A percentile compares a stretch with the other conserved stretches of the same genome.
These are phyloP conservation scores for Nemapogon koenigi DNA, from an alignment of 2,888 invertebrate species.

Conservation along the genomic window DNA sequence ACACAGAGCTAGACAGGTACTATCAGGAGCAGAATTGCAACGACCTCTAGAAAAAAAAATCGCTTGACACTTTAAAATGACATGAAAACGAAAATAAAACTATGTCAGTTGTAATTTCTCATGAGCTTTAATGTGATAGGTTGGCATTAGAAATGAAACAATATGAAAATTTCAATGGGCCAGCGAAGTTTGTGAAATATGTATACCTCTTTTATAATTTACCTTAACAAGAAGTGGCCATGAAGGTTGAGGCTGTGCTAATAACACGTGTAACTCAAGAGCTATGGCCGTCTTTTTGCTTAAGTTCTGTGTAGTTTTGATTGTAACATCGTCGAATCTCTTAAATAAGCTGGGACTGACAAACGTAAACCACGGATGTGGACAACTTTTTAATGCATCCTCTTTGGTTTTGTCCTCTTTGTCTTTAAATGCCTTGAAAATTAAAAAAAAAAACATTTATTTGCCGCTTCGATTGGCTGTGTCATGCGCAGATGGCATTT, in stretches of 20 bases:
- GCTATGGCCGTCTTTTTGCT: conserved; percentile 68
- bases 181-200: too few species aligned
- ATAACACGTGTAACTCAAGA: conserved; percentile 72
- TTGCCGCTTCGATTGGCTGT: too few species aligned
- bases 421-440: conserved; percentile 41
- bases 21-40: too few species aligned
- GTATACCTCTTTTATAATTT: conserved; percentile 12
- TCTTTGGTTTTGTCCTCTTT: conserved; percentile 23
- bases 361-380: conserved; percentile 75
- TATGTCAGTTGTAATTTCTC: too few species aligned
- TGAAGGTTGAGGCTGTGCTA: conserved; percentile 80
- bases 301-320: conserved; percentile 51
- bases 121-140: too few species aligned
- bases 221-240: conserved; percentile 81
- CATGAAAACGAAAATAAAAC: too few species aligned
- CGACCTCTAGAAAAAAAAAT: too few species aligned
- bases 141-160: too few species aligned
- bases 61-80: too few species aligned
- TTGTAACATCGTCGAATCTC: conserved; percentile 34
- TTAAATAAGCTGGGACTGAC: conserved; percentile 69
- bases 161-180: too few species aligned
- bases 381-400: conserved; percentile 34
- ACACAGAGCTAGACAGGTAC: too few species aligned
- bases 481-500: too few species aligned
- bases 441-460: neutral